phyloP scores from a whole-genome alignment of 2,797 vertebrate species.

The Coregonus sp. region DNA sequence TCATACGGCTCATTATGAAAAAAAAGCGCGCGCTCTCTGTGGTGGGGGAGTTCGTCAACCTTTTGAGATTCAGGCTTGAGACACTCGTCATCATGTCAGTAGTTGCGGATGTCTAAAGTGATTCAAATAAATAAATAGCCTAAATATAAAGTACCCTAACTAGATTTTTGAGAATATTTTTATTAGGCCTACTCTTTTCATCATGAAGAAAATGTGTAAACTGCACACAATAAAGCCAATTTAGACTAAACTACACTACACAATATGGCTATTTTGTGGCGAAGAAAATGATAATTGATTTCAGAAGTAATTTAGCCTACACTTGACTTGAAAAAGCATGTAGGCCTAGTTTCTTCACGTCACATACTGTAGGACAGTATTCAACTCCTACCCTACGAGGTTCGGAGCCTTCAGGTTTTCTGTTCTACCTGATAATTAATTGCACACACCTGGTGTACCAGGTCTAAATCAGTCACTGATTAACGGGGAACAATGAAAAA shows the following conservation, averaged over 20 bases:
- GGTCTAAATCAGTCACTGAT: too few species aligned
- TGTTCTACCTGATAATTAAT: too few species aligned
- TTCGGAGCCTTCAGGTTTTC: too few species aligned
- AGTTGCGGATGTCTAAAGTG: not conserved
- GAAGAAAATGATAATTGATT: not conserved
- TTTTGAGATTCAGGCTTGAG: slow-evolving; percentile 41
- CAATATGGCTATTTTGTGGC: not conserved
- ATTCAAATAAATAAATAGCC: not conserved
- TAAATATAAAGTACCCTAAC: not conserved
- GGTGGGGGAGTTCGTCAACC: slow-evolving; percentile 68
- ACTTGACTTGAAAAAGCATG: not conserved
- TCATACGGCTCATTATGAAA: slow-evolving; percentile 64
- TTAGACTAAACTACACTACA: not conserved
- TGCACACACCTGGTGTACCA: too few species aligned
- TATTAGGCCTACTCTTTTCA: not conserved
- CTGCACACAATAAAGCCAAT: not conserved
- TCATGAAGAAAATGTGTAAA: not conserved
- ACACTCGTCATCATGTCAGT: slow-evolving; percentile 13
- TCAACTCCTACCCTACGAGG: too few species aligned
- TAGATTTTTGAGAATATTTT: not conserved
- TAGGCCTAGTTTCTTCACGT: not conserved
- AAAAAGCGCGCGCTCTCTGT: slow-evolving; percentile 60
- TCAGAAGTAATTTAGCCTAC: not conserved
- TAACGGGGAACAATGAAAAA: too few species aligned
- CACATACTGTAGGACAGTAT: not conserved